phyloP scores from a whole-genome alignment of 2,113 vertebrate genomes.

The Motacilla alba region DNA sequence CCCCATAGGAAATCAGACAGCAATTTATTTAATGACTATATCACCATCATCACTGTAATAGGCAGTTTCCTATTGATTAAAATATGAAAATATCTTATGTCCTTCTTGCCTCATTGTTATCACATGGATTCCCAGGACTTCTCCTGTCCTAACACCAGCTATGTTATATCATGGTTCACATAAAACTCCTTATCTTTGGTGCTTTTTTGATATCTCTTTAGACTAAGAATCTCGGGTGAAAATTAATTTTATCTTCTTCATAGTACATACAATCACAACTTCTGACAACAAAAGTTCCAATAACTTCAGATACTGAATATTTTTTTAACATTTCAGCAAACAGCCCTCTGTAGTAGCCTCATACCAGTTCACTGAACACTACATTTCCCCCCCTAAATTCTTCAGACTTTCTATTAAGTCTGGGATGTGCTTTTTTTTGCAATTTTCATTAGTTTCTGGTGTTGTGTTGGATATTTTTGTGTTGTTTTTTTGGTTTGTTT shows the following conservation, averaged over 20 bases:
- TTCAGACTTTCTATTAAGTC: not conserved
- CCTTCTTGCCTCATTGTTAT: not conserved
- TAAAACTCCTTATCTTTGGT: not conserved
- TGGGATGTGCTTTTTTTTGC: not conserved
- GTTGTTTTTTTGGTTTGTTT: too few relatives aligned
- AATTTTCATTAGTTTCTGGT: not conserved
- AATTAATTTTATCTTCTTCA: not conserved
- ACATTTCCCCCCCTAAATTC: not conserved
- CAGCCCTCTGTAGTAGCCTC: not conserved
- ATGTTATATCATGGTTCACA: not conserved
- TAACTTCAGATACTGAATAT: not conserved
- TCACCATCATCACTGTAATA: not conserved
- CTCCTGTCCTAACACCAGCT: not conserved
- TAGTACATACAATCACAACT: not conserved
- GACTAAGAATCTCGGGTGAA: not conserved
- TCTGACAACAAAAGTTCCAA: not conserved
- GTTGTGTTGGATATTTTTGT: not conserved
- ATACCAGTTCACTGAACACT: not conserved
- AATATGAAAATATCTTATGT: not conserved
- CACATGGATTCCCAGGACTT: not conserved
- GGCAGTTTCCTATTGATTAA: not conserved
- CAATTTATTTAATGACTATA: not conserved
- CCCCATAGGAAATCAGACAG: not conserved
- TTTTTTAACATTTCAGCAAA: not conserved
- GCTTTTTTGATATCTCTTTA: not conserved